Base-by-base conservation (phyloP, 2,888 invertebrate species). In the Peribatodes rhomboidaria region DNA sequence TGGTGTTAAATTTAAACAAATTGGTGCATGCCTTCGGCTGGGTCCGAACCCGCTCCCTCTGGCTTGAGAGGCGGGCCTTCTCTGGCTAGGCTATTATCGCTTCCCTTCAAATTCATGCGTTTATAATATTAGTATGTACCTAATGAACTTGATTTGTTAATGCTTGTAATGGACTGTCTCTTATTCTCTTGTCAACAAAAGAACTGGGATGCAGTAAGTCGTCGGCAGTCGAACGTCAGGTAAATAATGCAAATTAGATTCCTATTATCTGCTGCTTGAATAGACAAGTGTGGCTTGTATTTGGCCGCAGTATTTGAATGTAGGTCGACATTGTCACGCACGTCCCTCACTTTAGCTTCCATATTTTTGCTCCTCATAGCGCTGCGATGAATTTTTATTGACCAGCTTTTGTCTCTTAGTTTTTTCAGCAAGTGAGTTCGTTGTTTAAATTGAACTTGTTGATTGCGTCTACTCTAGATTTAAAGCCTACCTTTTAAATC, bases 241-340 rank as follows among this genome's bases (percentile, higher is more conserved):
- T 81, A 84, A 89, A 83, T 85, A 84, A 87, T 85, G 86, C 77
- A 87, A 89, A 89, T 65, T 82, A 86, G 78, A 88, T 89, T 80
- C 86, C 77, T 80, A 59, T 37, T 78, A 77, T 77, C 78, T 77
- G 79, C 76, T 78, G 65, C 74, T 79, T 82, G 89, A 87, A 90
- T 89, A 83, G 78, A 72, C 77, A 85, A 86, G 79, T 78, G 75
- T 70, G 75, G 72, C 71, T 53, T 63, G 56, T 46, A 56, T 76
- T 79, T 72, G 74, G 75, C 76, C 71, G 70, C 73, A 71, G 70
- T 37, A 69, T 67, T 60, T 65, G 72, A 74, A 88, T 85, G 83
- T 87, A 80, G 88, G 86, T 83, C 85, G 83, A 33, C 73, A 70
- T 68, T 77, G 86, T 84, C 86, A 88, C 86, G 87, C 85, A 82